Percentiles rank a stretch among this genome's conserved stretches.
Evolutionary conservation across 1,140 invertebrate species (phyloP).

Genomic region (Fopius arisanus): DNA sequence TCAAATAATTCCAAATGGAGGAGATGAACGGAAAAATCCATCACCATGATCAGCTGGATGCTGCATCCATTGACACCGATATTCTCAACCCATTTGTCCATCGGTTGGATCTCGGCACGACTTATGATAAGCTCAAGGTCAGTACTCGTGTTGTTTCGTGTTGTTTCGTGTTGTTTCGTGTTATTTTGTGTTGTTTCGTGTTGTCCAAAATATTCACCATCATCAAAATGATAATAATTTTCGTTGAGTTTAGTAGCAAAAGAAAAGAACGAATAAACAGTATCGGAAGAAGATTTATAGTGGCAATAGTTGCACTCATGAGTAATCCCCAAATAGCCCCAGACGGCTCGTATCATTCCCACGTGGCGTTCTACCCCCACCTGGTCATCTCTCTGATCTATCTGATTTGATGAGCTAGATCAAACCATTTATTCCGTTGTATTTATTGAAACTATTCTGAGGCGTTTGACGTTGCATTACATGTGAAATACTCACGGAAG

Average conservation of each 20-base stretch:
- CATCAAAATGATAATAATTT: too few species aligned
- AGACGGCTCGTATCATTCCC: neutral
- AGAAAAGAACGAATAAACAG: too few species aligned
- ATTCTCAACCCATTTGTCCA: conserved; percentile 85
- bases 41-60: conserved; percentile 42
- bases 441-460: too few species aligned
- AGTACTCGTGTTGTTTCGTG: conserved; percentile 47
- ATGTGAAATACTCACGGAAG: conserved; percentile 1
- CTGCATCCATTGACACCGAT: conserved; percentile 59
- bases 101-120: conserved; percentile 81
- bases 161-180: too few species aligned
- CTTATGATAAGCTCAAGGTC: conserved; percentile 87
- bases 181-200: too few species aligned
- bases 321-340: neutral
- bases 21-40: conserved; percentile 39
- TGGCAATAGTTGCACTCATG: neutral
- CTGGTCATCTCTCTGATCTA: too few species aligned
- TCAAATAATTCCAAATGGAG: conserved; percentile 33
- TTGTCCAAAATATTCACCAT: too few species aligned
- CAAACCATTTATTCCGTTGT: too few species aligned
- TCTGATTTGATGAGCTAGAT: too few species aligned
- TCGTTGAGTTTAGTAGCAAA: too few species aligned
- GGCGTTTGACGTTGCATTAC: neutral
- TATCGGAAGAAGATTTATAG: too few species aligned
- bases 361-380: neutral